These are phyloP conservation scores for Plodia interpunctella DNA, from an alignment of 1,140 invertebrate genomes.

Conservation along the genomic window DNA sequence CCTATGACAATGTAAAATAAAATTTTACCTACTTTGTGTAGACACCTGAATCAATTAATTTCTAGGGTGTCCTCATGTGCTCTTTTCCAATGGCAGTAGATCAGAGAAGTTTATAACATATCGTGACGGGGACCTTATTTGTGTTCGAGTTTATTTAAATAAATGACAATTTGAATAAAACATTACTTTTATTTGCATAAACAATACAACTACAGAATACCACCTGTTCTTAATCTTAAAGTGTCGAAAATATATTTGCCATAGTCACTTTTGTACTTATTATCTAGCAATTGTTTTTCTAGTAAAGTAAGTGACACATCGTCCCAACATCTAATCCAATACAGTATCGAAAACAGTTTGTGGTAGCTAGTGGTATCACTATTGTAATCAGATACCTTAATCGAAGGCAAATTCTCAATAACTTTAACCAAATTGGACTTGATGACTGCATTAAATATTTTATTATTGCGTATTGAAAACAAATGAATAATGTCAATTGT, in stretches of 20 bases:
- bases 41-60: no score
- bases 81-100: no score
- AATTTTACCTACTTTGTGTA: no score
- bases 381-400: conserved; percentile 48
- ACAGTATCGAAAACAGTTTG: conserved; percentile 65
- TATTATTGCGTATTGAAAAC: conserved; percentile 66
- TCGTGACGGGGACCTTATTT: not conserved
- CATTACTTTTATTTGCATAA: conserved; percentile 19
- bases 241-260: conserved; percentile 60
- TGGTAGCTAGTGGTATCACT: conserved; percentile 41
- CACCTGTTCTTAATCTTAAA: conserved; percentile 46
- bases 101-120: no score
- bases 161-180: not conserved
- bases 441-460: conserved; percentile 56
- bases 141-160: conserved; percentile 12
- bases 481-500: conserved; percentile 66
- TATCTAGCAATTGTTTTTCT: conserved; percentile 60
- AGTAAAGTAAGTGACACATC: conserved; percentile 60
- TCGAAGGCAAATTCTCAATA: conserved; percentile 64
- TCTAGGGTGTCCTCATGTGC: no score
- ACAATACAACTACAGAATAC: conserved; percentile 14
- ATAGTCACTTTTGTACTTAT: conserved; percentile 51
- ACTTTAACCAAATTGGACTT: conserved; percentile 56
- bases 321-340: conserved; percentile 70
- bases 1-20: no score